phyloP scores from a whole-genome alignment of 2,113 vertebrate species.

The Lophotis ruficrista region DNA sequence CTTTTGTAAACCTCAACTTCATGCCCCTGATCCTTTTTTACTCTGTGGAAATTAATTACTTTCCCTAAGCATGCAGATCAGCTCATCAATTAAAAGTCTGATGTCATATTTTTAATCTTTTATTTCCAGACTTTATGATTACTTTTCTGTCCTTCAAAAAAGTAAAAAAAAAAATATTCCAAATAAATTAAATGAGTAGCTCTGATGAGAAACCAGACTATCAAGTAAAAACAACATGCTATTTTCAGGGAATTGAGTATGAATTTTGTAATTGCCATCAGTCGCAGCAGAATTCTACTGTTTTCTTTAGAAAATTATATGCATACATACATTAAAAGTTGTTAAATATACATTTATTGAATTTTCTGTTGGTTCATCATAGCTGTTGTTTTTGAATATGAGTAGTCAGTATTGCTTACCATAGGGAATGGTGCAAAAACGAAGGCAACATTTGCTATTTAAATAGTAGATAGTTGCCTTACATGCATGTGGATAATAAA shows the following conservation, averaged over 20 bases:
- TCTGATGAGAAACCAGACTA: not conserved
- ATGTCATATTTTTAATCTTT: conserved; percentile 12
- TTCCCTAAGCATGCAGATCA: not conserved
- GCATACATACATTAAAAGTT: not conserved
- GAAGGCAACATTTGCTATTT: not conserved
- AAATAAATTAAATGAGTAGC: not conserved
- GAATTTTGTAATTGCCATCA: not conserved
- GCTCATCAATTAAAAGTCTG: conserved; percentile 16
- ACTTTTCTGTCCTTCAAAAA: not conserved
- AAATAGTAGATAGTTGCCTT: not conserved
- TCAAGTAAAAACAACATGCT: not conserved
- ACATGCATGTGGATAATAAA: not conserved
- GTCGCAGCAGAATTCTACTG: not conserved
- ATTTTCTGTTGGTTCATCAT: not conserved
- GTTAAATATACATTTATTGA: not conserved
- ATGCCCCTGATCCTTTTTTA: not conserved
- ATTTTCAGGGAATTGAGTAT: not conserved
- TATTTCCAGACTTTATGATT: not conserved
- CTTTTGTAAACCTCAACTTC: conserved; percentile 6
- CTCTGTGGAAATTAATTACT: conserved; percentile 27
- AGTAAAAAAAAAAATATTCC: not conserved
- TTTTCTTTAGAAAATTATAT: not conserved
- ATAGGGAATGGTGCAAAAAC: not conserved
- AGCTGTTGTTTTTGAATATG: not conserved
- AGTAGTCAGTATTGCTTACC: not conserved